Evolutionary conservation across 2,797 vertebrate genomes (phyloP), one percentile per base, ranked within the genome.

Genomic region (Sebastes matsubarae): DNA sequence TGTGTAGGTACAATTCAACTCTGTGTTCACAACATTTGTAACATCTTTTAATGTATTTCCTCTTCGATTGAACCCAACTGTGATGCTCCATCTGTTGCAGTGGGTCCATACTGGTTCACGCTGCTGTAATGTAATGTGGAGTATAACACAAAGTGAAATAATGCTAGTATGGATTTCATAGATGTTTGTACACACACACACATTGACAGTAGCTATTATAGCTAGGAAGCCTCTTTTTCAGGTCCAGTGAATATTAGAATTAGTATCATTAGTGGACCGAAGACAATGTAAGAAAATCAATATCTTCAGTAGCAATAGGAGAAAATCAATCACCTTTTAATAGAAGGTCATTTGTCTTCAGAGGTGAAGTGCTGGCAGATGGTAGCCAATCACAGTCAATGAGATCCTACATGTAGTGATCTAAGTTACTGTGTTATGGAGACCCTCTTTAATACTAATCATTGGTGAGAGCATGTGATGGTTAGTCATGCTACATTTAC

Each of bases 301-400:
- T 94, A 92, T 54, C 73, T 93, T 92, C 85, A 80, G 85, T 77
- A 71, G 86, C 72, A 82, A 88, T 73, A 87, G 87, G 90, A 88
- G 85, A 88, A 93, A 94, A 94, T 93, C 93, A 90, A 93, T 94
- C 86, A 91, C 80, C 77, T 89, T 87, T 89, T 91, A 92, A 92
- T 91, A 90, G 88, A 90, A 87, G 88, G 90, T 90, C 78, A 92
- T 94, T 94, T 88, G 71, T 94, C 93, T 92, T 85, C 71, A 74
- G 84, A 76, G 80, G 80, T 82, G 91, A 84, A 87, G 73, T 66
- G 61, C 84, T 84, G 75, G 81, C 85, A 88, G 86, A 77, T 81
- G 59, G 83, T 78, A 80, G 80, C 82, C 85, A 84, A 87, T 84
- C 63, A 11, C 57, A 79, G 79, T 84, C 88, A 79, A 82, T 86